A percentile compares a stretch with the other conserved stretches of the same genome.
These are phyloP conservation scores for Limnodromus scolopaceus DNA, from an alignment of 2,797 vertebrate species.

Conservation along the genomic window DNA sequence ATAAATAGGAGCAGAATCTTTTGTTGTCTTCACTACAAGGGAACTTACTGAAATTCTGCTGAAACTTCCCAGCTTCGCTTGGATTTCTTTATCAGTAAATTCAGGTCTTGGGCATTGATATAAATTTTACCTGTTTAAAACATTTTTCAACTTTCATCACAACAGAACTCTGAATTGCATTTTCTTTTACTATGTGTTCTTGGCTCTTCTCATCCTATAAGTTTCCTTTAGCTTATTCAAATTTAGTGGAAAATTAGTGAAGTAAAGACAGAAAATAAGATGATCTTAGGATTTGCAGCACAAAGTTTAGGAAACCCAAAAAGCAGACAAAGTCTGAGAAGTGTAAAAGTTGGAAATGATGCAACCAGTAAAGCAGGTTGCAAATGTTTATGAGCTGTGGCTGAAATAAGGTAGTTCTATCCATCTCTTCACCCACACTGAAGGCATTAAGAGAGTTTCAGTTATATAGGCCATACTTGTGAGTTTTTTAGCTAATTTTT, in stretches of 20 bases:
- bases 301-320: not conserved
- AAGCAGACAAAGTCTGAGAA: not conserved
- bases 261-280: not conserved
- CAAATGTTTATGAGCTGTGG: not conserved
- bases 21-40: constrained; percentile 19
- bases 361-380: not conserved
- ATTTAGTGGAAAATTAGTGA: not conserved
- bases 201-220: not conserved
- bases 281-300: not conserved
- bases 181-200: not conserved
- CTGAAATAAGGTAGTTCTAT: not conserved
- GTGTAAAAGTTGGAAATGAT: not conserved
- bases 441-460: not conserved
- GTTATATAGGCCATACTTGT: not conserved
- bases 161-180: not conserved
- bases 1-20: not conserved
- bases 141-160: not conserved
- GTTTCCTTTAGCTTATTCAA: not conserved
- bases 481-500: not conserved
- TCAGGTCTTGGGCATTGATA: constrained; percentile 64
- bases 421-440: not conserved
- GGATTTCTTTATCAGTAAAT: not conserved
- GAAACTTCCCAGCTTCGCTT: constrained; percentile 62
- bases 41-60: constrained; percentile 60
- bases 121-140: constrained; percentile 60